A percentile compares a stretch with the other conserved stretches of the same genome.
These are phyloP conservation scores for Rotaria magnacalcarata DNA, from an alignment of 2,888 invertebrate species.

Conservation along the genomic window DNA sequence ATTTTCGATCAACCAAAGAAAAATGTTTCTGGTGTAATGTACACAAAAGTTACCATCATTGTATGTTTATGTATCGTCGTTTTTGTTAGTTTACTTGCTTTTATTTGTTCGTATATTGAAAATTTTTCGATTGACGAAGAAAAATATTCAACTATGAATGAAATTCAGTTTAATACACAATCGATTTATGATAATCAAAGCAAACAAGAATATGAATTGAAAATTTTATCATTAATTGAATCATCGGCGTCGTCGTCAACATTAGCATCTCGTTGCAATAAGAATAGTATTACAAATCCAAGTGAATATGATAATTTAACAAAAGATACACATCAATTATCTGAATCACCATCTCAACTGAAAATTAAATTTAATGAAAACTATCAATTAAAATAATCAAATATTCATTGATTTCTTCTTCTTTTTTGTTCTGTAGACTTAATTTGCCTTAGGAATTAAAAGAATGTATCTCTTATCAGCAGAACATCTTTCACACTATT, in stretches of 20 bases:
- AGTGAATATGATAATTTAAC: conserved; percentile 28
- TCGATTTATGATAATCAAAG: neutral
- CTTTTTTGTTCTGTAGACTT: neutral
- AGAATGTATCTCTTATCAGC: neutral
- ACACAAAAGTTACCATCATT: neutral
- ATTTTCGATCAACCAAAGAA: neutral
- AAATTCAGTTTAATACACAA: too few species aligned
- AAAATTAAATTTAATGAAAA: too few species aligned
- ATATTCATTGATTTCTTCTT: neutral
- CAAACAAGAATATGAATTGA: neutral
- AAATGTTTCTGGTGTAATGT: neutral
- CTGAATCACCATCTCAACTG: too few species aligned
- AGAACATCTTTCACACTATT: conserved; percentile 17
- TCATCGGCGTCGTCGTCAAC: neutral
- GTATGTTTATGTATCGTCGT: neutral
- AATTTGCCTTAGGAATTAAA: neutral
- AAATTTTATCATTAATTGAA: neutral
- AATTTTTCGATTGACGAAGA: neutral
- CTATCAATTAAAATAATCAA: too few species aligned
- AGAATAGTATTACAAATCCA: neutral
- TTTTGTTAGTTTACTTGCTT: neutral
- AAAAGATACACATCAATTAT: too few species aligned
- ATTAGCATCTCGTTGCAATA: neutral
- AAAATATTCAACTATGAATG: neutral
- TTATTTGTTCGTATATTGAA: neutral